These are phyloP conservation scores for Amphipyra berbera DNA, from an alignment of 2,888 invertebrate genomes.

Conservation along the genomic window DNA sequence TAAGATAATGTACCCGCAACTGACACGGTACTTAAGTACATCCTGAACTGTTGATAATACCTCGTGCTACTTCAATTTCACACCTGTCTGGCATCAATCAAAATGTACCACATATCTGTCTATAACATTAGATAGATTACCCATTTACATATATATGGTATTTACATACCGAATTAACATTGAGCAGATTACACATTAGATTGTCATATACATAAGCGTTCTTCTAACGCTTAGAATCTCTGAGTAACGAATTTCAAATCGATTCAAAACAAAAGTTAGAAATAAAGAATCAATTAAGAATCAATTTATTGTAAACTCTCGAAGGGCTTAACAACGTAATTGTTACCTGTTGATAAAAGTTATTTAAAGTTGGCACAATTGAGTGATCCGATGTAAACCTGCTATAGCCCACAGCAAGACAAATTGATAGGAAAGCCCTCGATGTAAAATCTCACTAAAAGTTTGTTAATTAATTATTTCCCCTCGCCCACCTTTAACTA, in stretches of 20 bases:
- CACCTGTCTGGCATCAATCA: constrained; percentile 65
- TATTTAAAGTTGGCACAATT: constrained; percentile 49
- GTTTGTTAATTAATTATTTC: constrained; percentile 77
- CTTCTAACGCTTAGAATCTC: no score
- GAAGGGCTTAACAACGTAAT: constrained; percentile 20
- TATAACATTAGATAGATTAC: constrained; percentile 47
- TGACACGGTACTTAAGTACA: constrained; percentile 16
- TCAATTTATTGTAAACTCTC: constrained; percentile 26
- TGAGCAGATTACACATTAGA: constrained; percentile 15
- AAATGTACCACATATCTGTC: constrained; percentile 56
- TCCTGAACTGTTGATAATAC: constrained; percentile 27
- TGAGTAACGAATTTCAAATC: neutral
- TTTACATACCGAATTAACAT: constrained; percentile 39
- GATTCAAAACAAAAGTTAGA: constrained; percentile 15
- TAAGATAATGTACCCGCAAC: constrained; percentile 12
- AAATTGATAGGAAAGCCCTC: constrained; percentile 66
- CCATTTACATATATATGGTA: constrained; percentile 42
- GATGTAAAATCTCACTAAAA: constrained; percentile 66
- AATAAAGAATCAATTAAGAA: constrained; percentile 3
- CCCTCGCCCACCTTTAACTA: constrained; percentile 67
- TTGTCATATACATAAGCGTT: constrained; percentile 6
- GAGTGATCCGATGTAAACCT: constrained; percentile 38
- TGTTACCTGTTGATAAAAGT: constrained; percentile 38
- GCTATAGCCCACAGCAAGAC: constrained; percentile 49
- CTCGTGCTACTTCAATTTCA: constrained; percentile 65